Evolutionary conservation across 2,888 invertebrate species (phyloP).

Genomic region (Bombyx huttoni): DNA sequence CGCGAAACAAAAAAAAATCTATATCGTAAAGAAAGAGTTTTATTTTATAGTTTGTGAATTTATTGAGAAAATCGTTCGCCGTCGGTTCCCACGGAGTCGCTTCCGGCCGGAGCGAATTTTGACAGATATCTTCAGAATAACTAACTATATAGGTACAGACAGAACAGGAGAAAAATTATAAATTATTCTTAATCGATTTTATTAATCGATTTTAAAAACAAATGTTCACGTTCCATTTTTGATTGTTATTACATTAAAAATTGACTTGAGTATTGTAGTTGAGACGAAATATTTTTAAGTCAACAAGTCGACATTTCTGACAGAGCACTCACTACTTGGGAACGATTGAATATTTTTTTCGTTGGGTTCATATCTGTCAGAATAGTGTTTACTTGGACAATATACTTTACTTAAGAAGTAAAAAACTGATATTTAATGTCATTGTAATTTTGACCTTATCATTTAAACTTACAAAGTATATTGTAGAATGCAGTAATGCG

Average conservation of each 20-base stretch:
- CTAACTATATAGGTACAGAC: constrained; percentile 44
- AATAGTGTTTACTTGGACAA: too few relatives aligned
- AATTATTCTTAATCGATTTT: neutral
- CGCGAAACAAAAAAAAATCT: constrained; percentile 19
- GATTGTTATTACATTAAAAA: neutral
- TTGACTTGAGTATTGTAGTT: neutral
- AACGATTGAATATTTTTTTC: too few relatives aligned
- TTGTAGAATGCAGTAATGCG: too few relatives aligned
- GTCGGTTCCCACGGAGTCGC: constrained; percentile 57
- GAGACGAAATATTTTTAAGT: too few relatives aligned
- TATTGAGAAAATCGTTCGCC: constrained; percentile 62
- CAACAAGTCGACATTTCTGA: too few relatives aligned
- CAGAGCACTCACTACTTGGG: too few relatives aligned
- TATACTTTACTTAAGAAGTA: too few relatives aligned
- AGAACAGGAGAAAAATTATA: constrained; percentile 30
- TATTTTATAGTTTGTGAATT: constrained; percentile 45
- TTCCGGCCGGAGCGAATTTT: constrained; percentile 70
- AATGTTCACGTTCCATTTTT: neutral
- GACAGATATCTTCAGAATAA: constrained; percentile 63
- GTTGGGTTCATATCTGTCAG: too few relatives aligned
- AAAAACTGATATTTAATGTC: too few relatives aligned
- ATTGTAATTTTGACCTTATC: too few relatives aligned
- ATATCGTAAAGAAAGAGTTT: constrained; percentile 30
- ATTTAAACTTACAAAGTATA: too few relatives aligned
- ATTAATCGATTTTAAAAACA: neutral